phyloP scores from a whole-genome alignment of 2,797 vertebrate species.

The Enteromius argenteus region DNA sequence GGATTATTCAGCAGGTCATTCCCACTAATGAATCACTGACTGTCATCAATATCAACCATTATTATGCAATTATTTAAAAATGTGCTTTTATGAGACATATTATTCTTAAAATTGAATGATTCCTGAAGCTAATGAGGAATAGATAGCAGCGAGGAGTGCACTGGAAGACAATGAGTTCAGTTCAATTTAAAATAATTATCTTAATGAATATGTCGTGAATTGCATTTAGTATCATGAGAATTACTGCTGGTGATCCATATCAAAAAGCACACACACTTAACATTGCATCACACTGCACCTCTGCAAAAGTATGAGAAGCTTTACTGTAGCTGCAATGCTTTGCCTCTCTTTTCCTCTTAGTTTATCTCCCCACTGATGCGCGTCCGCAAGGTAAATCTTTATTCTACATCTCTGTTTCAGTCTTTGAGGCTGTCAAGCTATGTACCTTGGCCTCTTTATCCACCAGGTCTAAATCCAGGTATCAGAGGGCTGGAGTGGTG shows the following conservation, averaged over 20 bases:
- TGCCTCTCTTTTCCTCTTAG: not conserved
- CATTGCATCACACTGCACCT: not conserved
- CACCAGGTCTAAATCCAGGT: conserved; percentile 27
- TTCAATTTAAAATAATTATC: conserved; percentile 39
- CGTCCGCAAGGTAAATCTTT: conserved; percentile 4
- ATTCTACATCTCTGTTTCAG: conserved; percentile 10
- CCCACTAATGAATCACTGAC: conserved; percentile 9
- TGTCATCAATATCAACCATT: conserved; percentile 3
- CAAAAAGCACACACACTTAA: conserved; percentile 10
- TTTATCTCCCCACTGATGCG: not conserved
- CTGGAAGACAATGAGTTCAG: conserved; percentile 31
- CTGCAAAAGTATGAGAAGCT: not conserved
- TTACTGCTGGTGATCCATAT: conserved; percentile 14
- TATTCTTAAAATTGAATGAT: conserved; percentile 31
- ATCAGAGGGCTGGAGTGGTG: not conserved
- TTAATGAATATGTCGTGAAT: conserved; percentile 24
- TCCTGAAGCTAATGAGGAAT: conserved; percentile 31
- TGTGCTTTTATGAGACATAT: not conserved
- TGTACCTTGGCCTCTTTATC: conserved; percentile 3
- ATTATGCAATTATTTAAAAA: conserved; percentile 28
- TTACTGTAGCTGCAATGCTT: not conserved
- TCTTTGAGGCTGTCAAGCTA: conserved; percentile 2
- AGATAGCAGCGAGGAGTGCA: conserved; percentile 16
- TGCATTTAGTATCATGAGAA: not conserved
- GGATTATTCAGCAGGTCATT: not conserved